These are phyloP conservation scores for Athetis lepigone DNA, from an alignment of 2,888 invertebrate species.

Conservation along the genomic window DNA sequence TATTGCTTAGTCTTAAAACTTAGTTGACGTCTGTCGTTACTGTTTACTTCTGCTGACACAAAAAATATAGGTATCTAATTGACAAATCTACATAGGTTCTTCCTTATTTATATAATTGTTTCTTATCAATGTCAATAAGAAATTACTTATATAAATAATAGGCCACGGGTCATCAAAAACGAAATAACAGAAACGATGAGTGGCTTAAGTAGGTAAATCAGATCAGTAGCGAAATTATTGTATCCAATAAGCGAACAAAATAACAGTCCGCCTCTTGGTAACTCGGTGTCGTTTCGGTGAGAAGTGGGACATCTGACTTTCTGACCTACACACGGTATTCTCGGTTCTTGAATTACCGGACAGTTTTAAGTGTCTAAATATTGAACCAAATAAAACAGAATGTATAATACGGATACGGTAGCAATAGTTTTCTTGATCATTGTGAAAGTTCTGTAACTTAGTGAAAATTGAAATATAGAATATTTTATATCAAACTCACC, in stretches of 20 bases:
- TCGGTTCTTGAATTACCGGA: slow-evolving; percentile 63
- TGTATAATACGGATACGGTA: neutral
- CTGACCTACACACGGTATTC: slow-evolving; percentile 82
- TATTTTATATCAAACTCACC: slow-evolving; percentile 71
- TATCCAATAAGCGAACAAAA: slow-evolving; percentile 73
- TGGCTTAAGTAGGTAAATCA: slow-evolving; percentile 64
- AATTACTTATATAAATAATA: neutral
- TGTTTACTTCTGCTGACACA: neutral
- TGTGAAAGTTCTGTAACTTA: slow-evolving; percentile 59
- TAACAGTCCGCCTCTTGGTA: slow-evolving; percentile 82
- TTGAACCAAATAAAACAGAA: slow-evolving; percentile 15
- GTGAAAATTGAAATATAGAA: slow-evolving; percentile 46
- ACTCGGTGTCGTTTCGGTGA: slow-evolving; percentile 79
- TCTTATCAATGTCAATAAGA: too few species aligned
- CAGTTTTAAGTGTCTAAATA: slow-evolving; percentile 32
- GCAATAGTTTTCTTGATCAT: slow-evolving; percentile 18
- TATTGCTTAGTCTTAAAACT: too few species aligned
- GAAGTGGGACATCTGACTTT: slow-evolving; percentile 86
- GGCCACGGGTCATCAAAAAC: neutral
- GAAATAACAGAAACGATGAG: slow-evolving; percentile 16
- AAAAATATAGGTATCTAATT: slow-evolving; percentile 12
- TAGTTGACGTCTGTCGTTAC: slow-evolving; percentile 4
- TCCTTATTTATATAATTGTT: too few species aligned
- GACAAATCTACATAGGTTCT: neutral
- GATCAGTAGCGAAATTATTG: slow-evolving; percentile 69